phyloP scores from a whole-genome alignment of 2,888 invertebrate species.

The Meteorus colon region DNA sequence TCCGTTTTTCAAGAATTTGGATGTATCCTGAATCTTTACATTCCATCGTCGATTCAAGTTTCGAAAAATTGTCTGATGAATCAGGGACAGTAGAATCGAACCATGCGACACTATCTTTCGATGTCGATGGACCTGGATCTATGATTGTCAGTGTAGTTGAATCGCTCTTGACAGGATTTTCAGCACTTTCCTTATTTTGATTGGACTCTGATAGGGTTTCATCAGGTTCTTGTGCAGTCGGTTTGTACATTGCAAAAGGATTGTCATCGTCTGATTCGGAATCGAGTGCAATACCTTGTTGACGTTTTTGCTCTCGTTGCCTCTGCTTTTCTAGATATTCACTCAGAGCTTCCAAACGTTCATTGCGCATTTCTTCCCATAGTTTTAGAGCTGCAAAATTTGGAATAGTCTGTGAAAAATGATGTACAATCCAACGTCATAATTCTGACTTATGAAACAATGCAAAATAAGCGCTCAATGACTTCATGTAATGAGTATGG shows the following conservation, averaged over 20 bases:
- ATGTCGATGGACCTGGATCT: slow-evolving; percentile 61
- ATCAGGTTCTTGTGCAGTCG: slow-evolving; percentile 40
- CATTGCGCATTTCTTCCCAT: slow-evolving; percentile 61
- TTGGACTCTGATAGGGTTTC: background rate
- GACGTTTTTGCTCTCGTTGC: slow-evolving; percentile 61
- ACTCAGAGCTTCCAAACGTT: slow-evolving; percentile 60
- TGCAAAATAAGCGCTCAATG: background rate
- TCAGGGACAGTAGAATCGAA: slow-evolving; percentile 30
- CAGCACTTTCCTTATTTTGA: background rate
- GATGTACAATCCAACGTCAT: background rate
- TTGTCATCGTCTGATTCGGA: slow-evolving; percentile 67
- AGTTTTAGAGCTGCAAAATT: slow-evolving; percentile 58
- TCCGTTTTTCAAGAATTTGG: slow-evolving; percentile 33
- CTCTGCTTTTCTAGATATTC: slow-evolving; percentile 65
- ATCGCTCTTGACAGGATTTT: slow-evolving; percentile 27
- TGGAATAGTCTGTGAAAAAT: background rate
- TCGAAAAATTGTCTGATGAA: background rate
- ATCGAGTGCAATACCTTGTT: slow-evolving; percentile 61
- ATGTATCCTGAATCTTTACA: slow-evolving; percentile 32
- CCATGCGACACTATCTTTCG: slow-evolving; percentile 54
- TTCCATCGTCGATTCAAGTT: slow-evolving; percentile 2
- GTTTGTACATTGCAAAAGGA: slow-evolving; percentile 62
- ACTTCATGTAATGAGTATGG: no score
- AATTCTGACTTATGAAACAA: slow-evolving; percentile 1
- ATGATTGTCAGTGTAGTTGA: slow-evolving; percentile 40